Evolutionary conservation across 1,140 invertebrate genomes (phyloP), one percentile per base, ranked within the genome.

Genomic region (Cydia fagiglandana): DNA sequence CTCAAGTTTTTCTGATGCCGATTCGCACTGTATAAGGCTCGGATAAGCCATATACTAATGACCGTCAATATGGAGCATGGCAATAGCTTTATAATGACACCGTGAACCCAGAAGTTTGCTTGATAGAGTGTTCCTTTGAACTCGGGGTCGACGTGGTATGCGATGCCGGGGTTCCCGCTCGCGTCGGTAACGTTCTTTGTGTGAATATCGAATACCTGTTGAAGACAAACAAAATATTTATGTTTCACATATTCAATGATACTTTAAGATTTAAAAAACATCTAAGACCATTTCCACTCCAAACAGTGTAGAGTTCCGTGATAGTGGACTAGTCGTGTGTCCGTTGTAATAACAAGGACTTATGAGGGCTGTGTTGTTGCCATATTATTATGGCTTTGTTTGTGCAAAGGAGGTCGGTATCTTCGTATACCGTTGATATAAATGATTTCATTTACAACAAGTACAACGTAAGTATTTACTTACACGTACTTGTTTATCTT

Each of bases 91-190:
- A 98, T 96, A 20, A 98, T 93, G 3, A 98, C 96, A 2, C 96
- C 95, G 84, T 98, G 96, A 30, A 97, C 94, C 97, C 97, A 98
- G 87, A 98, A 98, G 86, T 97, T 97, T n/a, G 91, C 87, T 80
- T 93, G 87, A 79, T 95, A 94, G 4, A 97, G 83, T n/a, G 94
- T 89, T 17, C 94, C 91, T 94, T 94, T 93, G 47, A 93, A 91
- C 30, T 95, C 94, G 0, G 95, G 95, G 75, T 94, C 95, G 1
- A 97, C 94, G 81, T 95, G 94, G 80, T 96, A 97, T 13, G 95
- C 85, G 1, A 94, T 90, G 38, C 93, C 93, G 17, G 93, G 91
- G 53, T 93, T 82, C 0, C 92, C 89, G 15, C 78, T 74, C 50
- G 77, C 78, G 73, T 88, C 87, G 4, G 79, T 87, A 20, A 91